Percentiles rank a stretch among this genome's conserved stretches.
Evolutionary conservation across 2,797 vertebrate species (phyloP).

Genomic region (Microchirus variegatus): DNA sequence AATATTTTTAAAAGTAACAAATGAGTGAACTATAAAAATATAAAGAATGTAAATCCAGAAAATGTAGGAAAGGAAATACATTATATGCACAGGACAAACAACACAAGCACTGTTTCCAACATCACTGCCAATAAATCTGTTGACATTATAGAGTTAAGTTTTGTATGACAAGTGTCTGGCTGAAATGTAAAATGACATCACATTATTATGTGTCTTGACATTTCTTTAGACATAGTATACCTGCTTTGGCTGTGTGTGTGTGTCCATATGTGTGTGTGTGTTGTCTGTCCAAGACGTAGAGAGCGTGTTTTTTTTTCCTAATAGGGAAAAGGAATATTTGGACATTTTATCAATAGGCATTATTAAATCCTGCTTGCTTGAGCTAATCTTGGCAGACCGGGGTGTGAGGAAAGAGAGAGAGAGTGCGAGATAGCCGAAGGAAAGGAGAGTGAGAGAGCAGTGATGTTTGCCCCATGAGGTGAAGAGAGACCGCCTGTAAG

Average conservation of each 20-base stretch:
- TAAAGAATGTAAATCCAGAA: not conserved
- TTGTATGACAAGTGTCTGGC: constrained; percentile 23
- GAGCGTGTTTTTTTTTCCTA: constrained; percentile 70
- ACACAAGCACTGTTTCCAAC: not conserved
- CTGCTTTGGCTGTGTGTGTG: constrained; percentile 39
- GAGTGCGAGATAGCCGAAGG: constrained; percentile 46
- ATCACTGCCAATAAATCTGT: not conserved
- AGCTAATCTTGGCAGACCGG: constrained; percentile 81
- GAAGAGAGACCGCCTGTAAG: constrained; percentile 97
- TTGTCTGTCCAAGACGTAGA: constrained; percentile 54
- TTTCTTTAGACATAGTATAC: constrained; percentile 44
- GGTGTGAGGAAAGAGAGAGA: constrained; percentile 45
- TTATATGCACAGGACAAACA: not conserved
- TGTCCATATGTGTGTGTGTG: constrained; percentile 37
- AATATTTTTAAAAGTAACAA: no score
- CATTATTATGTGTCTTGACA: constrained; percentile 51
- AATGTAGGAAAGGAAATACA: not conserved
- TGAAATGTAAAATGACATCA: constrained; percentile 69
- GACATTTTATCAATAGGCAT: constrained; percentile 89
- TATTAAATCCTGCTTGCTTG: constrained; percentile 87
- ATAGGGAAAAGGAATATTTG: constrained; percentile 85
- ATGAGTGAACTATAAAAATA: not conserved
- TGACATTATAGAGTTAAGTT: constrained; percentile 32
- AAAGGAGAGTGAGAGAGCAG: constrained; percentile 61
- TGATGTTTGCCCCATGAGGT: constrained; percentile 87